Conservation (phyloP, 2,797 vertebrate species). For the Momotus momota region DNA sequence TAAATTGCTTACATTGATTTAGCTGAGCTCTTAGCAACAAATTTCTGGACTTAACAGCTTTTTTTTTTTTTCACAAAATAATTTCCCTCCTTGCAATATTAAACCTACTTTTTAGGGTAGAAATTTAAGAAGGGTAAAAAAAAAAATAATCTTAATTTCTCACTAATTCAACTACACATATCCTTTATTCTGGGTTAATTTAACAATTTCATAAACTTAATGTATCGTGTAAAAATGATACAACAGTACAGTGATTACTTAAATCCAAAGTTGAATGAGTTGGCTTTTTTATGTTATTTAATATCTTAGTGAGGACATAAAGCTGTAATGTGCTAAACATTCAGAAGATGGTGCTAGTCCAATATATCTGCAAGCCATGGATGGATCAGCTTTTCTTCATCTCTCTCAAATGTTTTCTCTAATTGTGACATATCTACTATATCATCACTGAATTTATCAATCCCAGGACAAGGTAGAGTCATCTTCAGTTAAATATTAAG, state of each 20-base stretch:
- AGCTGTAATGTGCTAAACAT: conserved; percentile 62
- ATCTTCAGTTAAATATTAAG: neutral
- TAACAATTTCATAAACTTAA: neutral
- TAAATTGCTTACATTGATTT: neutral
- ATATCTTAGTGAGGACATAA: neutral
- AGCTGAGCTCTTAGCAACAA: neutral
- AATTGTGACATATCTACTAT: neutral
- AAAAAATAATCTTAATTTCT: neutral
- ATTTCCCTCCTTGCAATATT: neutral
- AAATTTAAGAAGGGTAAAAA: neutral
- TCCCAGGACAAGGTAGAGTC: neutral
- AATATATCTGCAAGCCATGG: conserved; percentile 24
- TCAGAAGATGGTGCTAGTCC: conserved; percentile 71
- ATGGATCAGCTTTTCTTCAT: neutral
- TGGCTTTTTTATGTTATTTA: neutral
- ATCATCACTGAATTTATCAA: neutral
- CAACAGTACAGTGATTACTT: neutral
- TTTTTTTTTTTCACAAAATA: neutral
- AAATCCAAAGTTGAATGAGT: neutral
- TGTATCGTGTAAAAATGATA: neutral
- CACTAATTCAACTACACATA: neutral
- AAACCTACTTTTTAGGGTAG: neutral
- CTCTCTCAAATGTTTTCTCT: neutral
- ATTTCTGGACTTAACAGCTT: neutral
- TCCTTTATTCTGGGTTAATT: neutral